Evolutionary conservation across 2,113 vertebrate genomes (phyloP).

Genomic region (Epinephelus cyanopodus): DNA sequence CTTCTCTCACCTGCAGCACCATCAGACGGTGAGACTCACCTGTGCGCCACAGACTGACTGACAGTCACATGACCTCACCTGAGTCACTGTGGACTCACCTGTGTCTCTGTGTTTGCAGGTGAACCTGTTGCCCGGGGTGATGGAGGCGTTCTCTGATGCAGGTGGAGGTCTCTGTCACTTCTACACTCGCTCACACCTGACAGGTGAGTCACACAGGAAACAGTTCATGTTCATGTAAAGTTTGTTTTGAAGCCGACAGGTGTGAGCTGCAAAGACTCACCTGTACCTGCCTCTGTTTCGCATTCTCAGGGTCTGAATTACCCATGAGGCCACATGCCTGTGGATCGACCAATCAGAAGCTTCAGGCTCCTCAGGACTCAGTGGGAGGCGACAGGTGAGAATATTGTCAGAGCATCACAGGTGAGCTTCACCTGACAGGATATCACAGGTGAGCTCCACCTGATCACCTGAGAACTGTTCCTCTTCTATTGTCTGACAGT

Average conservation of each 20-base stretch:
- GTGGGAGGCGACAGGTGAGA: slow-evolving; percentile 43
- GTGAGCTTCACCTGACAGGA: neutral
- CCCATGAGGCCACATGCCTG: slow-evolving; percentile 85
- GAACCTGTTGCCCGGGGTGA: slow-evolving; percentile 88
- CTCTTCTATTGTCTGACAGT: slow-evolving; percentile 11
- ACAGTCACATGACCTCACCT: neutral
- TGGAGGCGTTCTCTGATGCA: slow-evolving; percentile 88
- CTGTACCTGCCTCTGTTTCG: neutral
- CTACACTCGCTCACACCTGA: slow-evolving; percentile 78
- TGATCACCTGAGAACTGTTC: neutral
- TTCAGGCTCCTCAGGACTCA: neutral
- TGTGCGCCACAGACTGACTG: slow-evolving; percentile 10
- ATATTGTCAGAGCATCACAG: neutral
- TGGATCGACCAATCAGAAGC: slow-evolving; percentile 51
- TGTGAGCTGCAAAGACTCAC: neutral
- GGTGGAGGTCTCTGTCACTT: slow-evolving; percentile 87
- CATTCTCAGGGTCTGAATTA: slow-evolving; percentile 58
- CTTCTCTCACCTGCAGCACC: slow-evolving; percentile 79
- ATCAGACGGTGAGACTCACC: slow-evolving; percentile 88
- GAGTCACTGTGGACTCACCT: neutral
- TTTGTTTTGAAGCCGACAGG: neutral
- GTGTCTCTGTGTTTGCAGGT: slow-evolving; percentile 82
- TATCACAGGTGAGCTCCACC: too few relatives aligned
- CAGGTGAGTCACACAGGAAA: slow-evolving; percentile 84
- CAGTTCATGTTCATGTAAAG: neutral